phyloP scores from a whole-genome alignment of 2,113 vertebrate species.

The Callaeas wilsoni region DNA sequence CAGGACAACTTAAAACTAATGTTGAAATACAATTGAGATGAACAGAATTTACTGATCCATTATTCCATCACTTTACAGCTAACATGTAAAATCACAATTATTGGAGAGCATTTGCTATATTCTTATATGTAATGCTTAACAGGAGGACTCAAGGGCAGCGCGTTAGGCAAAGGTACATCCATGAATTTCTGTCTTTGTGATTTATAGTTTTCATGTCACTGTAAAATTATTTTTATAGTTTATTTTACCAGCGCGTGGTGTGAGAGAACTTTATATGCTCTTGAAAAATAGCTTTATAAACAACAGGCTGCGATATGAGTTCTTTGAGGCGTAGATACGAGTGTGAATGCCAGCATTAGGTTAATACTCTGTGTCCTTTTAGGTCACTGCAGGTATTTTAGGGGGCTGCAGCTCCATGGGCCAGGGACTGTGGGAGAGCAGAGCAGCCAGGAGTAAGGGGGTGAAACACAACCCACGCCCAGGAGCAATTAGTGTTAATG shows the following conservation, averaged over 20 bases:
- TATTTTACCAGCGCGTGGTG: not conserved
- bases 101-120: not conserved
- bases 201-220: not conserved
- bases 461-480: not conserved
- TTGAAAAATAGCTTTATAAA: slow-evolving; percentile 7
- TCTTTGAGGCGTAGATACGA: not conserved
- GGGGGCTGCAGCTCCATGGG: fast-evolving
- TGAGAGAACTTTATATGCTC: not conserved
- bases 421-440: fast-evolving
- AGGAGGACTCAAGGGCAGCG: not conserved
- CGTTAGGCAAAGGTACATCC: not conserved
- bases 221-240: not conserved
- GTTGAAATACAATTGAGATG: not conserved
- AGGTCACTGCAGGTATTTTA: not conserved
- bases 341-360: not conserved
- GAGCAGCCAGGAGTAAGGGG: not conserved
- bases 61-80: not conserved
- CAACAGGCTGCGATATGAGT: not conserved
- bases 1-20: not conserved
- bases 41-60: not conserved
- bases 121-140: not conserved
- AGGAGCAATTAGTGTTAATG: not conserved
- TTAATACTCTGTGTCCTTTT: not conserved
- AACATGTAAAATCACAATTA: not conserved
- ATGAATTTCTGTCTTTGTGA: not conserved